Evolutionary conservation across 2,888 invertebrate genomes (phyloP).

Genomic region (Chydorus sphaericus): DNA sequence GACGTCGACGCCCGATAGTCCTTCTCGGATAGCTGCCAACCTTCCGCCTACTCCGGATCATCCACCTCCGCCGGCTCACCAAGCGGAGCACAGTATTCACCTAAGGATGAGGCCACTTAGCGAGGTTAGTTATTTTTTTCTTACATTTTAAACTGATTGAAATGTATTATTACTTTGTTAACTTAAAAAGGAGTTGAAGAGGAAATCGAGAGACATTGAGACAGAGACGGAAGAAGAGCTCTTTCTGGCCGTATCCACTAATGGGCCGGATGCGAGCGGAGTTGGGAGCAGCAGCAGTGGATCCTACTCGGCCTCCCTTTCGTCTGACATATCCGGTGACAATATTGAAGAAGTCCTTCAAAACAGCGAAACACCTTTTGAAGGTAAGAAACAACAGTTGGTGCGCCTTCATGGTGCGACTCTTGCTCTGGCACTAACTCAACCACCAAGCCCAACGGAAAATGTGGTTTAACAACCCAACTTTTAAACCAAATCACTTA

Average conservation of each 20-base stretch:
- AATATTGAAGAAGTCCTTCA: constrained; percentile 31
- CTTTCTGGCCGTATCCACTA: constrained; percentile 26
- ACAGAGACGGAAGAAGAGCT: constrained; percentile 55
- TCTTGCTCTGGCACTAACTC: no score
- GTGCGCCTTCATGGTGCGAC: no score
- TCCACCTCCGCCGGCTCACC: constrained; percentile 78
- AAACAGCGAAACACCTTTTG: constrained; percentile 66
- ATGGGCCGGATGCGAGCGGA: not conserved
- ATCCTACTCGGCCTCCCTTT: constrained; percentile 44
- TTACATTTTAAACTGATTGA: not conserved
- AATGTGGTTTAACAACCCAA: no score
- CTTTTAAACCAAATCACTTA: no score
- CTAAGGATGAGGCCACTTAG: constrained; percentile 76
- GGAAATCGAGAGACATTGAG: constrained; percentile 69
- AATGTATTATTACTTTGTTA: not conserved
- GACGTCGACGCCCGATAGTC: constrained; percentile 50
- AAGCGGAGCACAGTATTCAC: constrained; percentile 77
- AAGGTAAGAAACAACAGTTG: no score
- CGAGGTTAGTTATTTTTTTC: constrained; percentile 53
- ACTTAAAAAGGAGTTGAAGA: constrained; percentile 32
- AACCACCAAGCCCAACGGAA: no score
- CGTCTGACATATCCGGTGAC: constrained; percentile 63
- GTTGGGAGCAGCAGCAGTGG: not conserved
- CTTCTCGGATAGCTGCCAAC: constrained; percentile 61
- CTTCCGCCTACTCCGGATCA: constrained; percentile 86